These are phyloP conservation scores for Acanthaster planci DNA, from an alignment of 35 echinoderm and acorn worm species.

Conservation along the genomic window DNA sequence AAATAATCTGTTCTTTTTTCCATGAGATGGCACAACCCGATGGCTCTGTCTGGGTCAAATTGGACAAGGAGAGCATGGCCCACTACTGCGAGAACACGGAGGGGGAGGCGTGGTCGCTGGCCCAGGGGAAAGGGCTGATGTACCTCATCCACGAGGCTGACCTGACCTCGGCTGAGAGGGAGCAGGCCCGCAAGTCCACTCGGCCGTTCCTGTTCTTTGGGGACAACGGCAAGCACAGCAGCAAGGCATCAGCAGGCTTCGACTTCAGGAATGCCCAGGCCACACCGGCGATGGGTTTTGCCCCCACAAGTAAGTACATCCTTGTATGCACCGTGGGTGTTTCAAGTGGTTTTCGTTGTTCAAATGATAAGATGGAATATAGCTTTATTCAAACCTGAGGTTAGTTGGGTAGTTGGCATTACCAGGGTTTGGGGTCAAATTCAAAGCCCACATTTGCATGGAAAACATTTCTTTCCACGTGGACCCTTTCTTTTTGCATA, in stretches of 20 bases:
- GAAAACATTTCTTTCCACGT: no score
- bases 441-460: no score
- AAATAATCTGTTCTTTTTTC: neutral
- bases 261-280: conserved; percentile 91
- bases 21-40: conserved; percentile 52
- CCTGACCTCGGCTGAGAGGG: conserved; percentile 46
- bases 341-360: no score
- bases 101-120: conserved; percentile 89
- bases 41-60: conserved; percentile 86
- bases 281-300: conserved; percentile 75
- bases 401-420: no score
- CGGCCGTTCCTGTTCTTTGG: conserved; percentile 46
- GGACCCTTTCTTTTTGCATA: no score
- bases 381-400: no score
- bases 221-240: neutral
- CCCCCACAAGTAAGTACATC: conserved; percentile 46
- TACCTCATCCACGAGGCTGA: conserved; percentile 79
- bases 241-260: conserved; percentile 58
- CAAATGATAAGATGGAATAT: no score
- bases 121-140: conserved; percentile 51
- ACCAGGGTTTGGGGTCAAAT: no score
- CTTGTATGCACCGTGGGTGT: no score
- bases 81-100: conserved; percentile 97
- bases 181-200: conserved; percentile 16
- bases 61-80: conserved; percentile 90